These are phyloP conservation scores for Mellilla xanthometata DNA, from an alignment of 2,888 invertebrate genomes.

Conservation along the genomic window DNA sequence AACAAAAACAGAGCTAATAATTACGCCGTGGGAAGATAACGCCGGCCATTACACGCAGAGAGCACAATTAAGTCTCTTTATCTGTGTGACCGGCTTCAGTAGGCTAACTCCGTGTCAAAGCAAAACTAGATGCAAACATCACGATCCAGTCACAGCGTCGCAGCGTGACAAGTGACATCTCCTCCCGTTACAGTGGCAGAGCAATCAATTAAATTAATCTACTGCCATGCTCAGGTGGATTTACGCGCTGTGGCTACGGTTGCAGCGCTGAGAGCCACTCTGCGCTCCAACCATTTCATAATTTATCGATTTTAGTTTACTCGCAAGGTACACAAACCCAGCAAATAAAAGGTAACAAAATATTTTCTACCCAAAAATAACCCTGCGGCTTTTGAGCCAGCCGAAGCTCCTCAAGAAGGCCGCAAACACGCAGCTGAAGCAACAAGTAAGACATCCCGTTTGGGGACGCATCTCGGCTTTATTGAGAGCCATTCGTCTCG, in stretches of 20 bases:
- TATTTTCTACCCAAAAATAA: conserved; percentile 29
- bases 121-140: conserved; percentile 7
- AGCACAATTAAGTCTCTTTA: not conserved
- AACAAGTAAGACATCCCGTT: conserved; percentile 70
- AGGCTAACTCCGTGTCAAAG: conserved; percentile 2
- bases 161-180: conserved; percentile 13
- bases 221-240: conserved; percentile 10
- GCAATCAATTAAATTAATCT: conserved; percentile 25
- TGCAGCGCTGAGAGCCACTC: no score
- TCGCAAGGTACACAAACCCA: not conserved
- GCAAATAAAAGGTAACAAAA: no score
- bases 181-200: conserved; percentile 7
- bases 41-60: not conserved
- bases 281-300: not conserved
- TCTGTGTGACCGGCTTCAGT: not conserved
- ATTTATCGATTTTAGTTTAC: not conserved
- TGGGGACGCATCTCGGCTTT: conserved; percentile 59
- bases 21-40: not conserved
- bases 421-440: conserved; percentile 52
- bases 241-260: not conserved
- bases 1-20: no score
- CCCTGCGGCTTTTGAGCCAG: no score
- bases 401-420: conserved; percentile 34
- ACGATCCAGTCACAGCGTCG: not conserved
- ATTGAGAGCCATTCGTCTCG: conserved; percentile 67